Evolutionary conservation across 2,797 vertebrate genomes (phyloP).

Genomic region (Ctenochaetus hawaiiensis): DNA sequence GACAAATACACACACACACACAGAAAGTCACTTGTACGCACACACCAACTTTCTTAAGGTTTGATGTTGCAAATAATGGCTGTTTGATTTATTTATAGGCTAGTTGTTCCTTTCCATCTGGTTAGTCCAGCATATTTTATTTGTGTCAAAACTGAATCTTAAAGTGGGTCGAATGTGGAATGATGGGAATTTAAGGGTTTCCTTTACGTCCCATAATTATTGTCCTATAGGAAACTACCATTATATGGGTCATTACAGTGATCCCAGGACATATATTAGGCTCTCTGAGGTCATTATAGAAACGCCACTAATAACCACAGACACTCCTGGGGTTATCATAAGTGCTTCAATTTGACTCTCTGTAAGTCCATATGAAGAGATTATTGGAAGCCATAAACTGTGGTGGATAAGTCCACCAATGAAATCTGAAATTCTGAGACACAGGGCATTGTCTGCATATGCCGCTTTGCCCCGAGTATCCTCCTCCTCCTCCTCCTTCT

Average conservation of each 20-base stretch:
- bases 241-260: conserved; percentile 27
- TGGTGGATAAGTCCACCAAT: conserved; percentile 50
- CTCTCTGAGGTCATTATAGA: conserved; percentile 36
- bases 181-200: neutral
- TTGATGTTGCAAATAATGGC: conserved; percentile 57
- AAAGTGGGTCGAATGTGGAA: conserved; percentile 24
- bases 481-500: conserved; percentile 61
- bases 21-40: neutral
- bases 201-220: conserved; percentile 11
- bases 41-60: conserved; percentile 37
- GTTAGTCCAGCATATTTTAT: conserved; percentile 29
- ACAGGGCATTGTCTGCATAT: conserved; percentile 77
- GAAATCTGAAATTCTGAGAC: conserved; percentile 63
- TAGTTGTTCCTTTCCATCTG: conserved; percentile 36
- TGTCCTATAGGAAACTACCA: conserved; percentile 27
- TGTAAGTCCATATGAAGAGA: conserved; percentile 53
- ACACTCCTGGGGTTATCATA: conserved; percentile 22
- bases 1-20: conserved; percentile 13
- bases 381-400: conserved; percentile 53
- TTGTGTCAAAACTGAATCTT: conserved; percentile 22
- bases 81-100: conserved; percentile 70
- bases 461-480: conserved; percentile 61
- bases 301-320: conserved; percentile 30
- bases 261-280: conserved; percentile 36
- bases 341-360: conserved; percentile 37